phyloP scores from a whole-genome alignment of 2,888 invertebrate species.

The Mythimna vitellina region DNA sequence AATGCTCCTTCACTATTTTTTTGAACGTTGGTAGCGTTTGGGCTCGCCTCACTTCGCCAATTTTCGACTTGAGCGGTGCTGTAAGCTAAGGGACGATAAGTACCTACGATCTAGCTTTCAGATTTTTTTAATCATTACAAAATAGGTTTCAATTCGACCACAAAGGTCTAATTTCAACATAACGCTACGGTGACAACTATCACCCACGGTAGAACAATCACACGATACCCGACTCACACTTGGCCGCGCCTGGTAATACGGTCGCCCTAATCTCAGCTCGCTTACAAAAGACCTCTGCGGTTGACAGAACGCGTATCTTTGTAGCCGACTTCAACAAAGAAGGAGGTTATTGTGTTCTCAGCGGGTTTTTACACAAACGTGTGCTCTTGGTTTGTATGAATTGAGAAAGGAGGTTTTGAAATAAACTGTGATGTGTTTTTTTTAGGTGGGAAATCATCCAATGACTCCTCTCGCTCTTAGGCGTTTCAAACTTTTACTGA shows the following conservation, averaged over 20 bases:
- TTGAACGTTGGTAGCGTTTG: no score
- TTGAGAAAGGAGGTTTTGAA: no score
- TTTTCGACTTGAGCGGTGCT: no score
- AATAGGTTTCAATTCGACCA: neutral
- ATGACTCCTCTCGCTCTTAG: no score
- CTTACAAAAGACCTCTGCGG: constrained; percentile 39
- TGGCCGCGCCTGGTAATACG: constrained; percentile 13
- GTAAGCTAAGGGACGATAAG: no score
- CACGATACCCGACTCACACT: constrained; percentile 25
- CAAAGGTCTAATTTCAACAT: neutral
- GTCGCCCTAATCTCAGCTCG: constrained; percentile 13
- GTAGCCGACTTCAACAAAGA: neutral
- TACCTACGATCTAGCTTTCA: no score
- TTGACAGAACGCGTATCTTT: constrained; percentile 40
- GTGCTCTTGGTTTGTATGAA: no score
- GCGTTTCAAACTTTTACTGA: no score
- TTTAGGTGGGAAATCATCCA: no score
- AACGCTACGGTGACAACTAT: neutral
- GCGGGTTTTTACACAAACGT: neutral
- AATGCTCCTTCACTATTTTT: no score
- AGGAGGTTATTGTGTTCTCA: neutral
- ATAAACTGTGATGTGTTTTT: no score
- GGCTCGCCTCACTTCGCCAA: no score
- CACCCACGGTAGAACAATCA: constrained; percentile 14
- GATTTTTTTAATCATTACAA: neutral